Evolutionary conservation across 2,113 vertebrate species (phyloP).

Genomic region (Percina caprodes): DNA sequence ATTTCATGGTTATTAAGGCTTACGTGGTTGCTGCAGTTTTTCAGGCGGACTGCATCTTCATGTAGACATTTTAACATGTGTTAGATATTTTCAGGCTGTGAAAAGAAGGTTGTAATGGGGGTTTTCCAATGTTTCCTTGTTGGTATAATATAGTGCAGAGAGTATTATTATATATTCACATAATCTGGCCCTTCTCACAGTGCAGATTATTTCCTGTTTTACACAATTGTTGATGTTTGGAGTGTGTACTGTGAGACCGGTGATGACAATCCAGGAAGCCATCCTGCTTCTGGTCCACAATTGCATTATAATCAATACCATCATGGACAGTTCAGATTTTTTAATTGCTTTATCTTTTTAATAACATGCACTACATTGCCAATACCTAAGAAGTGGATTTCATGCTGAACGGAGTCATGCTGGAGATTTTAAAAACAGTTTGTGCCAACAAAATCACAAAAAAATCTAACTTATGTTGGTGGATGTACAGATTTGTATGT

Average conservation of each 20-base stretch:
- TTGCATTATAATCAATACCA: conserved; percentile 9
- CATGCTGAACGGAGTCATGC: conserved; percentile 11
- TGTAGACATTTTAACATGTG: conserved; percentile 30
- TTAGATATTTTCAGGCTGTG: conserved; percentile 14
- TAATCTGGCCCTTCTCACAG: conserved; percentile 7
- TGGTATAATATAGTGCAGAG: background rate
- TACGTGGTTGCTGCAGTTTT: conserved; percentile 1
- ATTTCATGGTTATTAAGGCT: background rate
- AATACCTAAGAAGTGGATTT: conserved; percentile 40
- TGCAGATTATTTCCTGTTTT: conserved; percentile 6
- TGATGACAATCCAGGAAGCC: conserved; percentile 64
- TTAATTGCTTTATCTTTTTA: conserved; percentile 41
- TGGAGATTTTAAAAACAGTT: conserved; percentile 48
- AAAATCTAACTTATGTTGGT: conserved; percentile 31
- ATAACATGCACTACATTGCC: conserved; percentile 73
- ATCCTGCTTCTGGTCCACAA: conserved; percentile 9
- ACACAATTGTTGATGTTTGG: background rate
- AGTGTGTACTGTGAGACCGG: conserved; percentile 16
- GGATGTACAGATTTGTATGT: conserved; percentile 42
- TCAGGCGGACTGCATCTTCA: background rate
- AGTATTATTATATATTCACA: background rate
- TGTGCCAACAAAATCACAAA: conserved; percentile 67
- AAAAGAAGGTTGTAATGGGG: background rate
- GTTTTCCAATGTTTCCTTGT: no score
- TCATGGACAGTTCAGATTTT: background rate